These are phyloP conservation scores for Cacajao melanocephalus DNA, from an alignment of 2,797 vertebrate genomes.

Conservation along the genomic window DNA sequence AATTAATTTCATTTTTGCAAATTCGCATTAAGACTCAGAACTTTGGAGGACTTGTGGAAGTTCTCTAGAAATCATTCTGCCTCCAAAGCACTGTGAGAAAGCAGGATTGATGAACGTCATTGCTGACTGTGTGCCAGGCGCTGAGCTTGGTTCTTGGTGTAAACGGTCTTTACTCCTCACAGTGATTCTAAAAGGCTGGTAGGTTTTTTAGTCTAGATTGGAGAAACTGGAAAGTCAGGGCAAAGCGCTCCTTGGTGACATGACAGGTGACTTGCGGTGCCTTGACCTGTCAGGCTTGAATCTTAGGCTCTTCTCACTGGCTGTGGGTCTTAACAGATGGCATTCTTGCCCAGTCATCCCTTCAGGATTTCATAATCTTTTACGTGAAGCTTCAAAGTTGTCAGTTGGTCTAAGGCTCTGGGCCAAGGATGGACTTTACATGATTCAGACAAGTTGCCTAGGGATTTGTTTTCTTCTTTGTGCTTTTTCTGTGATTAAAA, in stretches of 20 bases:
- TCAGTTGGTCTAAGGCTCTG: neutral
- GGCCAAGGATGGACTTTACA: neutral
- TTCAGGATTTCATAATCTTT: neutral
- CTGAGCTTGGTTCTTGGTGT: accelerated
- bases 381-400: neutral
- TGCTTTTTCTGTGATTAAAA: neutral
- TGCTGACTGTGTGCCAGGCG: accelerated
- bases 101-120: accelerated
- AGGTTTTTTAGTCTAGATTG: neutral
- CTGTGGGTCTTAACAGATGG: accelerated
- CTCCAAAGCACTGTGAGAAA: neutral
- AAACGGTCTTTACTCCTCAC: accelerated
- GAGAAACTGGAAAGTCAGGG: neutral
- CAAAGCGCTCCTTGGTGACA: neutral
- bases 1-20: neutral
- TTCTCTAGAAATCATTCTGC: too few relatives aligned
- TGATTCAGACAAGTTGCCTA: neutral
- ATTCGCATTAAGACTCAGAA: neutral
- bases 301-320: too few relatives aligned
- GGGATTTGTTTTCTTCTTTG: neutral
- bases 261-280: neutral
- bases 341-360: too few relatives aligned
- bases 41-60: neutral
- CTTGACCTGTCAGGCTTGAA: neutral
- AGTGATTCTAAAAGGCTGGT: accelerated